A percentile compares a stretch with the other conserved stretches of the same genome.
Evolutionary conservation across 53 echinoderm and acorn worm genomes (phyloP).

Genomic region (Patiria pectinifera): DNA sequence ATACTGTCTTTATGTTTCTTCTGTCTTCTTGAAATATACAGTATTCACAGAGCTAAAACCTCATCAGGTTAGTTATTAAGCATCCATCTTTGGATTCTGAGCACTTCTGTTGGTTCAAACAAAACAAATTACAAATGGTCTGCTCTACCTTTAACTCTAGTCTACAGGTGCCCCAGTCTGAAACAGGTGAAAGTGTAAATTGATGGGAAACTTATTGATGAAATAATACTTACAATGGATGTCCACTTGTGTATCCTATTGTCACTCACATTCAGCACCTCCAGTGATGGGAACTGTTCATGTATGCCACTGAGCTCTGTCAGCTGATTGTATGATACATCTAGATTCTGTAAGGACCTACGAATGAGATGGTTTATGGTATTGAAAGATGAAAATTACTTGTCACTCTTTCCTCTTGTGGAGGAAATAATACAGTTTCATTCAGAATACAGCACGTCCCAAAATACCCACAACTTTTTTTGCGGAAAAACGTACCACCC

Average conservation of each 20-base stretch:
- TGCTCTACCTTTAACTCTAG: too few relatives aligned
- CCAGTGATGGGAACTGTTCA: conserved; percentile 78
- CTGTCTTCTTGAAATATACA: too few relatives aligned
- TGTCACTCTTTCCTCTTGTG: background rate
- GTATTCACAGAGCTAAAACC: too few relatives aligned
- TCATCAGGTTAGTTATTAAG: too few relatives aligned
- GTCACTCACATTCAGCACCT: conserved; percentile 76
- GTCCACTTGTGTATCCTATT: conserved; percentile 75
- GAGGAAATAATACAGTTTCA: background rate
- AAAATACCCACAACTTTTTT: too few relatives aligned
- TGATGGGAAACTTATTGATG: background rate
- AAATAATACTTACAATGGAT: conserved; percentile 76
- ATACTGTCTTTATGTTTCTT: too few relatives aligned
- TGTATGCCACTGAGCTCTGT: conserved; percentile 59
- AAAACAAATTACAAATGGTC: too few relatives aligned
- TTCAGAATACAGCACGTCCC: background rate
- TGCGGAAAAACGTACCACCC: too few relatives aligned
- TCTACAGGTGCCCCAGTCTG: too few relatives aligned
- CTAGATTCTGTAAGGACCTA: conserved; percentile 86
- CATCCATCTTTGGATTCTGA: too few relatives aligned
- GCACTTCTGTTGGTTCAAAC: too few relatives aligned
- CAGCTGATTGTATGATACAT: conserved; percentile 80
- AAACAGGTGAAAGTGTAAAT: too few relatives aligned
- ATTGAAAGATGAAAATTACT: background rate
- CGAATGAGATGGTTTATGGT: background rate